Evolutionary conservation across 2,113 vertebrate species (phyloP).

Genomic region (Cacatua alba): DNA sequence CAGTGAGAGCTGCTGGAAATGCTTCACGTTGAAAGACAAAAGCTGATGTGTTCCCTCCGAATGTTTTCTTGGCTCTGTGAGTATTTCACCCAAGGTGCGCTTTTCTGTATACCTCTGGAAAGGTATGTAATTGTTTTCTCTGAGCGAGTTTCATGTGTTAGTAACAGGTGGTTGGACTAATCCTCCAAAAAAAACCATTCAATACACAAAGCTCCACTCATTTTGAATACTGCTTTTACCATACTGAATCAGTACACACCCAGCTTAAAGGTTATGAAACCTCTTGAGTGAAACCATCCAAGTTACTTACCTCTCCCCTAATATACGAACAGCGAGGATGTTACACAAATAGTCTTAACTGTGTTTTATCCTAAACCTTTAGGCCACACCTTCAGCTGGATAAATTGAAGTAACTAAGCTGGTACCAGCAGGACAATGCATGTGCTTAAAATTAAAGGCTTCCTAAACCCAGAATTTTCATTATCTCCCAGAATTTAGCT

Average conservation of each 20-base stretch:
- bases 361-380: background rate
- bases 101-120: background rate
- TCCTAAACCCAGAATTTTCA: rapidly evolving
- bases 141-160: background rate
- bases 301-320: background rate
- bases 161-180: slow-evolving; percentile 35
- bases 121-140: background rate
- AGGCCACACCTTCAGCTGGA: background rate
- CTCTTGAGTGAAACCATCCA: background rate
- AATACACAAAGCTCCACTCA: background rate
- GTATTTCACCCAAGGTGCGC: background rate
- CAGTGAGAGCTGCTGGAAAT: background rate
- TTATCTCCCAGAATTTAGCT: background rate
- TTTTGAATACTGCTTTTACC: background rate
- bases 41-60: background rate
- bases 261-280: slow-evolving; percentile 44
- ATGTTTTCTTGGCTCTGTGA: background rate
- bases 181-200: background rate
- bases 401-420: background rate
- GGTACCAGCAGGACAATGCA: background rate
- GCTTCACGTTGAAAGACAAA: background rate
- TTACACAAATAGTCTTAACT: background rate
- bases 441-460: background rate
- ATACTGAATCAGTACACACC: background rate
- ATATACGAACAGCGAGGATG: background rate